Percentiles rank a stretch among this genome's conserved stretches.
phyloP scores from a whole-genome alignment of 2,888 invertebrate species.

The Ametastegia equiseti region DNA sequence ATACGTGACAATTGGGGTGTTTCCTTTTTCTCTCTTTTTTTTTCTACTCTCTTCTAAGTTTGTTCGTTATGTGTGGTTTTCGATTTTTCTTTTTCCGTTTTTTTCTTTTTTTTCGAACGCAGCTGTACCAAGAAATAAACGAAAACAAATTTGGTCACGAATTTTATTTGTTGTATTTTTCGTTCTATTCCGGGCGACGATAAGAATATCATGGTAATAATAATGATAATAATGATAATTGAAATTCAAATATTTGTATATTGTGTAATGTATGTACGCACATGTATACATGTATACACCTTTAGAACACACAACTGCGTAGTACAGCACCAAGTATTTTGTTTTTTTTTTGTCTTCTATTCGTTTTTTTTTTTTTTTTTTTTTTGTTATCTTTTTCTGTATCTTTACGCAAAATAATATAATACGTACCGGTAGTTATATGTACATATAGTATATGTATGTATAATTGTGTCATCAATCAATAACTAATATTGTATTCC shows the following conservation, averaged over 20 bases:
- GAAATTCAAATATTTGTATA: background rate
- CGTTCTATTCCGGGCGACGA: no score
- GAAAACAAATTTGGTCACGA: no score
- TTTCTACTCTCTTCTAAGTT: background rate
- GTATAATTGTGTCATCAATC: no score
- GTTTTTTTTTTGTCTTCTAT: no score
- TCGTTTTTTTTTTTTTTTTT: background rate
- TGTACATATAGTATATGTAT: no score
- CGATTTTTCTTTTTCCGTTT: background rate
- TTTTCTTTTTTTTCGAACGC: background rate
- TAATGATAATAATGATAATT: background rate
- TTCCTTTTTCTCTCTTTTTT: background rate
- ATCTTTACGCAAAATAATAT: conserved; percentile 7
- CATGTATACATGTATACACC: background rate
- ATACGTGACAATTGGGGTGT: no score
- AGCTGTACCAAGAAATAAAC: no score
- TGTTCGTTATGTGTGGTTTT: background rate
- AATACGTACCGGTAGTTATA: background rate
- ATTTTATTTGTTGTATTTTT: no score
- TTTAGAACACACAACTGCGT: background rate
- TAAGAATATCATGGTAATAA: background rate
- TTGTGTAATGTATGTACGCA: background rate
- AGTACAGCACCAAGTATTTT: conserved; percentile 9
- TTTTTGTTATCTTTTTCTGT: no score
- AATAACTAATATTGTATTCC: background rate